Conservation (phyloP, 2,888 invertebrate genomes). For the Dione vanillae region DNA sequence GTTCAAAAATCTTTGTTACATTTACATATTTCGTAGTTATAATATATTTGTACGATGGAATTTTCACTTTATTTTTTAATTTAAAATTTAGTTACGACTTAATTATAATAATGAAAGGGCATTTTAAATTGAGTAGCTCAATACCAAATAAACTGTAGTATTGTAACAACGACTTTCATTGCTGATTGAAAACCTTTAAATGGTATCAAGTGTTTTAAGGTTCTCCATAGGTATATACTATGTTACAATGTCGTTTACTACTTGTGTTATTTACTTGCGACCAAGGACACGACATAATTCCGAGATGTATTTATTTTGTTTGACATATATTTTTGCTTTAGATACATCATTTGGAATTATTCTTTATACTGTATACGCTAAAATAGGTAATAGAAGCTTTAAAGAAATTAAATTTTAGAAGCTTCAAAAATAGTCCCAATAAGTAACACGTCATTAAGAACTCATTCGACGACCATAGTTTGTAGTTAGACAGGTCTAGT, state of each 20-base stretch:
- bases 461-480: neutral
- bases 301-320: neutral
- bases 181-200: neutral
- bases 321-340: neutral
- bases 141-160: no score
- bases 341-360: neutral
- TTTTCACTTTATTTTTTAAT: no score
- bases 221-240: neutral
- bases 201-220: neutral
- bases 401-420: conserved; percentile 1
- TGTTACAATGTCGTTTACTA: conserved; percentile 3
- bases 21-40: no score
- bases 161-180: conserved; percentile 33
- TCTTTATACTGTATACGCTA: neutral
- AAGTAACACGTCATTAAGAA: conserved; percentile 5
- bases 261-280: neutral
- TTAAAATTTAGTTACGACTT: no score
- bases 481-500: conserved; percentile 11
- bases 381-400: neutral
- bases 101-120: no score
- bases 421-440: neutral
- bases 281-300: neutral
- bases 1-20: no score
- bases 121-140: no score
- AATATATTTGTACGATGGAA: no score